Conservation (phyloP, 53 echinoderm and acorn worm genomes). For the Astropecten irregularis region DNA sequence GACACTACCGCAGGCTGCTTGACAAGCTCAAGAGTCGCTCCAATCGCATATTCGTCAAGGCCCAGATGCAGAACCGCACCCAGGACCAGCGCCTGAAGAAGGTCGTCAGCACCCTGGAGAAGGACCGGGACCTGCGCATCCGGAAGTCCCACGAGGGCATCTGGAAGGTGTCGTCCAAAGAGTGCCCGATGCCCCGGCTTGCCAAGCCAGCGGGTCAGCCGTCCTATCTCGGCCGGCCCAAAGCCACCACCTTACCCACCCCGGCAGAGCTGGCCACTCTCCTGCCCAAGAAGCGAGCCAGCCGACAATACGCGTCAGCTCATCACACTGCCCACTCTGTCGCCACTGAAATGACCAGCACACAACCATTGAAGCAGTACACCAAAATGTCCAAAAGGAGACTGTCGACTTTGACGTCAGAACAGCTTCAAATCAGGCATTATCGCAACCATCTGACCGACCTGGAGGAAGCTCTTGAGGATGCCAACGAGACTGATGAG, state of each 20-base stretch:
- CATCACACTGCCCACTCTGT: not conserved
- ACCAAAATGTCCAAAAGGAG: conserved; percentile 64
- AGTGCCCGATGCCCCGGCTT: conserved; percentile 62
- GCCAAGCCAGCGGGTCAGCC: conserved; percentile 59
- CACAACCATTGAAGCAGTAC: conserved; percentile 34
- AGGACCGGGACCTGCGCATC: conserved; percentile 68
- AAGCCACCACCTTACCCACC: conserved; percentile 73
- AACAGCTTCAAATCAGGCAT: conserved; percentile 75
- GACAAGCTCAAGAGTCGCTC: conserved; percentile 82
- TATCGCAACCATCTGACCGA: conserved; percentile 61
- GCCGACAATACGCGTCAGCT: not conserved
- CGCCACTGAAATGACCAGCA: not conserved
- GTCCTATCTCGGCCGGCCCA: conserved; percentile 69
- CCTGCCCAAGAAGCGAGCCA: conserved; percentile 72
- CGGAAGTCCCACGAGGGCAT: conserved; percentile 85
- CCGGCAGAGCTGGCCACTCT: conserved; percentile 81
- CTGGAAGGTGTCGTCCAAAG: conserved; percentile 69
- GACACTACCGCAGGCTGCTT: conserved; percentile 66
- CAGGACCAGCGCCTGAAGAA: conserved; percentile 67
- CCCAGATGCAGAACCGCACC: conserved; percentile 77
- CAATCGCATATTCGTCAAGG: conserved; percentile 68
- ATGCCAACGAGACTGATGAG: not conserved
- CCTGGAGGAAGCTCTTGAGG: not conserved
- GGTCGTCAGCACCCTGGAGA: conserved; percentile 63
- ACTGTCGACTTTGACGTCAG: conserved; percentile 65